Base-by-base conservation (phyloP, 2,888 invertebrate genomes). In the Acleris literana region DNA sequence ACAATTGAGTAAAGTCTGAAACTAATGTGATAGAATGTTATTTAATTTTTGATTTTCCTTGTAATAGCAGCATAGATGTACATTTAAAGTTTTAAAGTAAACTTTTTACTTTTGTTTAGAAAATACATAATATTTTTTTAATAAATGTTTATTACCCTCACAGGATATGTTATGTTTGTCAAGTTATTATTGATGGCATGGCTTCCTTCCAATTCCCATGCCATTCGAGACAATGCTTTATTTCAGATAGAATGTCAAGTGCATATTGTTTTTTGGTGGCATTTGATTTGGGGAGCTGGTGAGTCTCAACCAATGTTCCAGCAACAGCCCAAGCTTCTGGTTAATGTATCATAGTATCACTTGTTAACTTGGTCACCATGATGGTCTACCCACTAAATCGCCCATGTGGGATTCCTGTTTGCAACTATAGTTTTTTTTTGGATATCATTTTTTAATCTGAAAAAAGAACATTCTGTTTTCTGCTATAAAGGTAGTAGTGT, bases 1-100 rank as follows among this genome's bases (percentile, higher is more conserved):
- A 73, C 72, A 75, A 73, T 72, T 63, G 83, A 82, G 81, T 74
- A 78, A 85, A 85, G 86, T 86, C 85, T 86, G 83, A 86, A 78
- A 80, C 72, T 79, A 66, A 62, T 66, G 66, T 66, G 66, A 66
- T 66, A 66, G 66, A 66, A 53, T 66, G 44, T 46, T 62, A 62
- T 66, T 57, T 66, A 57, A 46, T 66, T 62, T 57, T 66, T 66
- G 56, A 62, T 57, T 62, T 61, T 46, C 52, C 46, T 39, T 62
- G 46, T 52, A 57, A 66, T 57, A 61, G 17, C 61, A 33, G 20
- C 29, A 51, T 65, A 62, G 57, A 53, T 18, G 17, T 46, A 65
- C 55, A 48, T 56, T 44, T 62, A 62, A 62, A n/a, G 51, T 33
- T 65, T 33, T 65, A 56, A 25, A 48, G 48, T 57, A 51, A 51